Conservation (phyloP, 1,140 invertebrate species). For the Araneus ventricosus region DNA sequence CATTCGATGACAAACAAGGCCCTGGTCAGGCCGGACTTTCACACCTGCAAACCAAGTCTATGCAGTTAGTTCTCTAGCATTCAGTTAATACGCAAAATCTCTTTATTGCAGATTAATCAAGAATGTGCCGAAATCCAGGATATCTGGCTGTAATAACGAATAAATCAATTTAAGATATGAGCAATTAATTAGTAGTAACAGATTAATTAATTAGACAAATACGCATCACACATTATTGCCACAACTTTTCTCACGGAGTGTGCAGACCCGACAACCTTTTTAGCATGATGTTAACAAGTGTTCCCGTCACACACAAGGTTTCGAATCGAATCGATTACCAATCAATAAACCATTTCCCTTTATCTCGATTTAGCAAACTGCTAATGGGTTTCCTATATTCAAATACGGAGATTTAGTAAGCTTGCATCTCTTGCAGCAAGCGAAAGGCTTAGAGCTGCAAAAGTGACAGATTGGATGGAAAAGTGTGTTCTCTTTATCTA, state of each 20-base stretch:
- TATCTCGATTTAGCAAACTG: conserved; percentile 21
- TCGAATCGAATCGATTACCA: neutral
- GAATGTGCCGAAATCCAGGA: too few species aligned
- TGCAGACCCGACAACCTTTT: neutral
- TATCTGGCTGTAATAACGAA: neutral
- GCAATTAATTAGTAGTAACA: neutral
- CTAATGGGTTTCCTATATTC: conserved; percentile 40
- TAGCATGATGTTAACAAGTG: conserved; percentile 30
- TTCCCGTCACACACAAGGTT: conserved; percentile 5
- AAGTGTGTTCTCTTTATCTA: neutral
- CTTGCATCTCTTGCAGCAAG: neutral
- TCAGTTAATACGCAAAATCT: too few species aligned
- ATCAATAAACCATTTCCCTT: conserved; percentile 34
- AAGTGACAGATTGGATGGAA: neutral
- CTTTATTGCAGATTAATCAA: too few species aligned
- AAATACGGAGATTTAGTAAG: conserved; percentile 18
- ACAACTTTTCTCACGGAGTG: neutral
- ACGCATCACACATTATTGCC: neutral
- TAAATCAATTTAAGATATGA: neutral
- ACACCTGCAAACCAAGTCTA: too few species aligned
- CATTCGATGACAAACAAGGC: too few species aligned
- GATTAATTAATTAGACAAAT: neutral
- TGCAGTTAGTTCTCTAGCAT: too few species aligned
- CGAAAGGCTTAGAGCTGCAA: neutral
- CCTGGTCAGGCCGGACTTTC: too few species aligned